A percentile compares a stretch with the other conserved stretches of the same genome.
Evolutionary conservation across 2,113 vertebrate species (phyloP).

Genomic region (Catagonus wagneri): DNA sequence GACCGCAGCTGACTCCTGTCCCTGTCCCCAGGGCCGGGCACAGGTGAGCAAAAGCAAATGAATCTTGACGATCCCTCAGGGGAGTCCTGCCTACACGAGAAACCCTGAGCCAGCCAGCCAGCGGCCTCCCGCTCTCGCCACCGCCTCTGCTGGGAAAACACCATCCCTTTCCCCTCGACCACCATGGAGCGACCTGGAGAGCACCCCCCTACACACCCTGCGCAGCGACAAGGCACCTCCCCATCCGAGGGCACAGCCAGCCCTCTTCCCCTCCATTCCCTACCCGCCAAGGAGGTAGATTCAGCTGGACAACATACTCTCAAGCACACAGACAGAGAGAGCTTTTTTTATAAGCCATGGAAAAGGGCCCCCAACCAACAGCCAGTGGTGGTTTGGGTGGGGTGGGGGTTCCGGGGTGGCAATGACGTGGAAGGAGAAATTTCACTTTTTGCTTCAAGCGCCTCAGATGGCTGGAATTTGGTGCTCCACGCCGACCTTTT

Average conservation of each 20-base stretch:
- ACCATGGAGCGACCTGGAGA: no score
- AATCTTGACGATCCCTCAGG: background rate
- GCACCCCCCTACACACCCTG: no score
- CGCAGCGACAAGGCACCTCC: background rate
- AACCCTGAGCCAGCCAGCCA: background rate
- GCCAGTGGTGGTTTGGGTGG: background rate
- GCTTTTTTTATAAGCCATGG: background rate
- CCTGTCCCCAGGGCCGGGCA: conserved; percentile 9
- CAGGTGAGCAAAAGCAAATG: conserved; percentile 65
- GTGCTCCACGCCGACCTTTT: background rate
- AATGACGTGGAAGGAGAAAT: background rate
- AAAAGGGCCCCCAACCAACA: background rate
- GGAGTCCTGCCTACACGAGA: background rate
- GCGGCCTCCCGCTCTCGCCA: background rate
- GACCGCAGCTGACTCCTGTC: background rate
- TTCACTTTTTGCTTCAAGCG: background rate
- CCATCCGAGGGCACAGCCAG: background rate
- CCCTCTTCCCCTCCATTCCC: background rate
- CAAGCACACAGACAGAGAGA: background rate
- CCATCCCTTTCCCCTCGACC: no score
- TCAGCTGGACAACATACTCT: fast-evolving
- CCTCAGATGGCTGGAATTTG: background rate
- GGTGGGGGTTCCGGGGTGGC: background rate
- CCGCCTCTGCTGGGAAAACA: background rate
- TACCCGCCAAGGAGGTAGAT: background rate